Percentiles rank a stretch among this genome's conserved stretches.
Conservation (phyloP, 1,140 invertebrate genomes). For the Gyrodactylus salaris region DNA sequence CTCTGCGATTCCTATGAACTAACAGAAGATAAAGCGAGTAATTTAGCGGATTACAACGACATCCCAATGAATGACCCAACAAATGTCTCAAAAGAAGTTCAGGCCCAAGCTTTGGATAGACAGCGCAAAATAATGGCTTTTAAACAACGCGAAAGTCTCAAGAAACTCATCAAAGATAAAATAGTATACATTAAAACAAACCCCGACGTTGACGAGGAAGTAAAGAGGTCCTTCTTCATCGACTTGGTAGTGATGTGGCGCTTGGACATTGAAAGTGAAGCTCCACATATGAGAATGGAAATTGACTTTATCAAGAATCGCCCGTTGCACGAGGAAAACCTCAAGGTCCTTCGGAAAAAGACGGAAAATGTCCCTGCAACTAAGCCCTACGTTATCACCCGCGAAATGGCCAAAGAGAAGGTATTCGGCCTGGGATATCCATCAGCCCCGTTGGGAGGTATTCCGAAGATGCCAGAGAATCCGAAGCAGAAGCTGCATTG, state of each 20-base stretch:
- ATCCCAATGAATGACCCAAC: too few relatives aligned
- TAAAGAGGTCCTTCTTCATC: background rate
- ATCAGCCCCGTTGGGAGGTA: background rate
- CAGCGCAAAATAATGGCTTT: background rate
- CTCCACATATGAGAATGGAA: background rate
- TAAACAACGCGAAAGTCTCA: background rate
- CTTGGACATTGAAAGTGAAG: background rate
- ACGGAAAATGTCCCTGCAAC: background rate
- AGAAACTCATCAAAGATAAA: background rate
- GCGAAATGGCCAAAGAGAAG: background rate
- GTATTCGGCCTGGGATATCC: background rate
- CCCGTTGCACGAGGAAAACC: background rate
- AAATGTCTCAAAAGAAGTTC: background rate
- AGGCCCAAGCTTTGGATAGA: background rate
- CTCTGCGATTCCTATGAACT: background rate
- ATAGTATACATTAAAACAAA: background rate
- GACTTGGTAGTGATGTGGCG: background rate
- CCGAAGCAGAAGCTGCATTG: background rate
- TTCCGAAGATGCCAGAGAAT: background rate
- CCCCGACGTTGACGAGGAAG: background rate
- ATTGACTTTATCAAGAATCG: background rate
- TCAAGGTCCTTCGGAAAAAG: background rate
- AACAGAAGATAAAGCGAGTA: background rate
- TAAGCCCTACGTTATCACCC: background rate
- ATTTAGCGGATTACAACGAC: too few relatives aligned